Percentiles rank a stretch among this genome's conserved stretches.
Evolutionary conservation across 92 coral and sea anemone species (phyloP).

Genomic region (Epizoanthus rinbou): DNA sequence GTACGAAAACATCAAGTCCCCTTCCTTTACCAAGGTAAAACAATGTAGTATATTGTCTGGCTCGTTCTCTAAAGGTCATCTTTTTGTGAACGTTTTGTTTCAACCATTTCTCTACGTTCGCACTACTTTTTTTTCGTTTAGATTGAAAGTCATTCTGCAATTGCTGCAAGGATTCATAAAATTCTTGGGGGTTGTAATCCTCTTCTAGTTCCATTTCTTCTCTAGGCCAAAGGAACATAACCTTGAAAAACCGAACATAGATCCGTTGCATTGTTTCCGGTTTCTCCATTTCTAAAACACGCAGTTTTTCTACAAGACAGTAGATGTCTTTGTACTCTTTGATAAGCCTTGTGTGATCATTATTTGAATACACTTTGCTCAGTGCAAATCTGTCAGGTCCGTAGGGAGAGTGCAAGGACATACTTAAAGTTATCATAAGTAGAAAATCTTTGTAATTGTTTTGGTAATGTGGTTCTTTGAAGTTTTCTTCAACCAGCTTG

Average conservation of each 20-base stretch:
- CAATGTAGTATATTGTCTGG: slow-evolving; percentile 14
- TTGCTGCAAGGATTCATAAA: slow-evolving; percentile 7
- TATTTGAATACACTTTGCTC: no score
- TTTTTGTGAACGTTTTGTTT: slow-evolving; percentile 6
- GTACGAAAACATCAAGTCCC: neutral
- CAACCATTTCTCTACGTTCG: slow-evolving; percentile 24
- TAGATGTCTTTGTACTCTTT: slow-evolving; percentile 4
- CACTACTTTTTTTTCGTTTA: slow-evolving; percentile 4
- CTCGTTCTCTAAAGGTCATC: slow-evolving; percentile 24
- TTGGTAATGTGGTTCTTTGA: neutral
- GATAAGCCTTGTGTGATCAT: neutral
- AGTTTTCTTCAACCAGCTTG: slow-evolving; percentile 4
- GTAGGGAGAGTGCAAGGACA: slow-evolving; percentile 30
- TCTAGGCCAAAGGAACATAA: slow-evolving; percentile 61
- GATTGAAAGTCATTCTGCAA: neutral
- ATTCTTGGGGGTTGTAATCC: slow-evolving; percentile 5
- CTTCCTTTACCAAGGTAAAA: slow-evolving; percentile 9
- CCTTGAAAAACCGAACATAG: slow-evolving; percentile 47
- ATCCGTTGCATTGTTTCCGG: slow-evolving; percentile 5
- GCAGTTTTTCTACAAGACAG: neutral
- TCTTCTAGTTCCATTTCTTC: slow-evolving; percentile 29
- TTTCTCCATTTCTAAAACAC: neutral
- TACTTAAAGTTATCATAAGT: slow-evolving; percentile 32
- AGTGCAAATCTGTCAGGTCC: neutral
- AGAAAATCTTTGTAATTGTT: neutral